Percentiles rank a stretch among this genome's conserved stretches.
These are phyloP conservation scores for Sebastes jordani DNA, from an alignment of 2,797 vertebrate genomes.

Conservation along the genomic window DNA sequence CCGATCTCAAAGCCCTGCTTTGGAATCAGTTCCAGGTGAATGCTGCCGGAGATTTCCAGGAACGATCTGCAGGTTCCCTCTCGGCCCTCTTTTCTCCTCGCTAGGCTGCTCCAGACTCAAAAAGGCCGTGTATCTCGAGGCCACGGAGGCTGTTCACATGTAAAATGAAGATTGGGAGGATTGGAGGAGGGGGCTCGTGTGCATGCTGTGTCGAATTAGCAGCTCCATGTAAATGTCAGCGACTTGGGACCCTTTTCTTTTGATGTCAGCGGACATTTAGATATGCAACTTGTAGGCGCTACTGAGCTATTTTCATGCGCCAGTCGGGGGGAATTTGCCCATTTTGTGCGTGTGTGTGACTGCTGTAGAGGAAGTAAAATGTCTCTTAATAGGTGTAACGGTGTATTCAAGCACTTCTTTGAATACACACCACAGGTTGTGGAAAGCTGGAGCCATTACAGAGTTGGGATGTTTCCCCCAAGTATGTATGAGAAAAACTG, in stretches of 20 bases:
- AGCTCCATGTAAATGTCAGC: conserved; percentile 10
- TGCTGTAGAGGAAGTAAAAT: neutral
- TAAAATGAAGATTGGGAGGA: conserved; percentile 16
- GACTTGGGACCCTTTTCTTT: neutral
- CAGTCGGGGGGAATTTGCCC: neutral
- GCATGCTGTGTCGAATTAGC: conserved; percentile 15
- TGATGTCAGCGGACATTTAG: neutral
- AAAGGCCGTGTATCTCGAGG: conserved; percentile 10
- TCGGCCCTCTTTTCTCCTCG: conserved; percentile 17
- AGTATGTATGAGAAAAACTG: conserved; percentile 49
- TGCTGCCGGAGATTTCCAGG: conserved; percentile 58
- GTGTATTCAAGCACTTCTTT: conserved; percentile 19
- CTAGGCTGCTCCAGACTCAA: conserved; percentile 11
- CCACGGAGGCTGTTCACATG: conserved; percentile 32
- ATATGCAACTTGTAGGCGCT: neutral
- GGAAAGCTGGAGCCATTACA: conserved; percentile 29
- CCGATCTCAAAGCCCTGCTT: conserved; percentile 40
- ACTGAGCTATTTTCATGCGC: neutral
- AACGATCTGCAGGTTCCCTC: conserved; percentile 54
- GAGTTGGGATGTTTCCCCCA: conserved; percentile 38
- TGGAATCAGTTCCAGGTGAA: conserved; percentile 82
- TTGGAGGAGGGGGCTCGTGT: neutral
- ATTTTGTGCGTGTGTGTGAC: neutral
- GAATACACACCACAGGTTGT: conserved; percentile 12
- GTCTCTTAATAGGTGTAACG: neutral